Base-by-base conservation (phyloP, 1,140 invertebrate species). In the Palaemon carinicauda region DNA sequence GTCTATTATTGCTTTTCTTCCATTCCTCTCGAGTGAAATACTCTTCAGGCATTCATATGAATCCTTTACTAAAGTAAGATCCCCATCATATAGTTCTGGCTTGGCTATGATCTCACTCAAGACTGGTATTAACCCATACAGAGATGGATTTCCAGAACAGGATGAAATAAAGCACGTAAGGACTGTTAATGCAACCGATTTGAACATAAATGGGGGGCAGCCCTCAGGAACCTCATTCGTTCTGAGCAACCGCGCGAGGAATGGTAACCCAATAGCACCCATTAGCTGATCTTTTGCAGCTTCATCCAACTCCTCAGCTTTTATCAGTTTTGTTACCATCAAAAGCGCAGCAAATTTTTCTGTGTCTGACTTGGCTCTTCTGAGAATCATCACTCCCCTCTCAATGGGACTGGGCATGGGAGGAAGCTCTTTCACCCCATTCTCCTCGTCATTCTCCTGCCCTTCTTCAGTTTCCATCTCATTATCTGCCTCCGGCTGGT, bases 271-370 rank as follows among this genome's bases (percentile, higher is more conserved):
- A 88, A 98, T 97, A 0, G 95, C 95, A 92, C 97, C 95, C 90
- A 97, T 97, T 0, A 98, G 92, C n/a, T 95, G 92, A 90, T 95
- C 95, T 90, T 96, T 96, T 12, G 94, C 93, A 14, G 92, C 91
- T 1, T 94, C 91, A 84, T 94, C 94, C 90, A 96, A 95, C 89
- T 97, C 95, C 90, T 95, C 95, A 80, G 94, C 94, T 91, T 96
- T 96, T 10, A 89, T 89, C 15, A 90, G 24, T 29, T 97, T 97
- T 0, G 96, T 97, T 33, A 97, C 96, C 94, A 97, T 95, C 91
- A 97, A 97, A 2, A 98, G 92, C 0, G 95, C 96, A 10, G 96
- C 96, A 91, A 98, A 97, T 92, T 97, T 97, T 92, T 98, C 96
- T 0, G 96, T 97, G 91, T 97, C 96, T 90, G 93, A 95, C 82